A percentile compares a stretch with the other conserved stretches of the same genome.
These are phyloP conservation scores for Athrips mouffetella DNA, from an alignment of 2,888 invertebrate genomes.

Conservation along the genomic window DNA sequence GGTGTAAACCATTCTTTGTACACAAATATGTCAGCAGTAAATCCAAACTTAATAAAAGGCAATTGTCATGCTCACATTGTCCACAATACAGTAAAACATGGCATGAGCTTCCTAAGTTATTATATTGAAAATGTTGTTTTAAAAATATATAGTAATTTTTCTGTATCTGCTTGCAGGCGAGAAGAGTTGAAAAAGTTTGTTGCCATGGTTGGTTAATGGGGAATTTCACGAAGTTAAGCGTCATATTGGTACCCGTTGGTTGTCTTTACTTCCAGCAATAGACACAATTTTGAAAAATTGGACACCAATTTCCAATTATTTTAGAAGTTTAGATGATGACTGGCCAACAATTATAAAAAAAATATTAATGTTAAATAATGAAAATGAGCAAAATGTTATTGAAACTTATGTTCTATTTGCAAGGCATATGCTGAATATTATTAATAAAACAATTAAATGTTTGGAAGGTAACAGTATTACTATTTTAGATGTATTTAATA, in stretches of 20 bases:
- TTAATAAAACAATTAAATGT: constrained; percentile 23
- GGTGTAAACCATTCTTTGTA: too few relatives aligned
- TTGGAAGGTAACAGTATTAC: constrained; percentile 25
- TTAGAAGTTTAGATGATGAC: constrained; percentile 25
- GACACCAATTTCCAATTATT: constrained; percentile 20
- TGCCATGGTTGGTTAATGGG: constrained; percentile 21
- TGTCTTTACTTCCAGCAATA: constrained; percentile 20
- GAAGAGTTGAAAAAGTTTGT: constrained; percentile 25
- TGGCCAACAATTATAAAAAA: constrained; percentile 24
- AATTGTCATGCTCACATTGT: too few relatives aligned
- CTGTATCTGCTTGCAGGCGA: constrained; percentile 19
- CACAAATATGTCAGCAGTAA: too few relatives aligned
- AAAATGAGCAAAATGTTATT: constrained; percentile 8
- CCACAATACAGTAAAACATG: too few relatives aligned
- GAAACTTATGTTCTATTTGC: constrained; percentile 18
- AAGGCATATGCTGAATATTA: constrained; percentile 24
- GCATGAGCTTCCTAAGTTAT: too few relatives aligned
- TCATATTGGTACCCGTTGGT: constrained; percentile 23
- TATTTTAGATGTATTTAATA: constrained; percentile 22
- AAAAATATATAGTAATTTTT: too few relatives aligned
- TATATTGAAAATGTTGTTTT: too few relatives aligned
- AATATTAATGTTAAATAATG: constrained; percentile 12
- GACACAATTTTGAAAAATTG: constrained; percentile 23
- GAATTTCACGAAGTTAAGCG: constrained; percentile 26
- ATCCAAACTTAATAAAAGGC: too few relatives aligned